Evolutionary conservation across 2,797 vertebrate genomes (phyloP).

Genomic region (Oceanodroma leucorhoa): DNA sequence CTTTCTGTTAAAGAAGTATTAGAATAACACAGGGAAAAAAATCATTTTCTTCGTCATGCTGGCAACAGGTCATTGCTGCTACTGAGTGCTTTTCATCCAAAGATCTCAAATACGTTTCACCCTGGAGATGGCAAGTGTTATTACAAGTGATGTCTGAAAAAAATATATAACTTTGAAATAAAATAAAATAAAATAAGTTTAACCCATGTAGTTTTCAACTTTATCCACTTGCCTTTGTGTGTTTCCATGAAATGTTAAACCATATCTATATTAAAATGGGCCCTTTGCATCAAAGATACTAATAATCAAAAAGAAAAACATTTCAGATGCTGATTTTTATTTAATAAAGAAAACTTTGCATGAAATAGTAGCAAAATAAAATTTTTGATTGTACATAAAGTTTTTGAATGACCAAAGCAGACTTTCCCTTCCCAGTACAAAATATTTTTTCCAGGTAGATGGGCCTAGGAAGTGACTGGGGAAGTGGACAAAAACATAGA

Average conservation of each 20-base stretch:
- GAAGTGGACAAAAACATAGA: not conserved
- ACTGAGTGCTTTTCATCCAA: not conserved
- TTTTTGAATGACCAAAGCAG: not conserved
- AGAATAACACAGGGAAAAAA: not conserved
- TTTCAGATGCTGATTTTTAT: not conserved
- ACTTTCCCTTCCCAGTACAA: not conserved
- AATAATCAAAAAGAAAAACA: not conserved
- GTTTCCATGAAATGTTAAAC: not conserved
- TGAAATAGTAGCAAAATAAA: not conserved
- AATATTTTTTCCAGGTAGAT: not conserved
- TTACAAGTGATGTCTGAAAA: not conserved
- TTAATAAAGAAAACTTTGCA: not conserved
- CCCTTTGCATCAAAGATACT: not conserved
- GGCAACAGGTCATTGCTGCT: not conserved
- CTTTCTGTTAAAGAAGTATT: not conserved
- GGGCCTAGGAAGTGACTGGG: not conserved
- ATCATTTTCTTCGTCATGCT: not conserved
- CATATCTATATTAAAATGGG: not conserved
- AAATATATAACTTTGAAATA: not conserved
- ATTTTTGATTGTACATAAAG: not conserved
- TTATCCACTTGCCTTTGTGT: not conserved
- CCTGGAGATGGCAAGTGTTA: not conserved
- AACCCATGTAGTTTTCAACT: not conserved
- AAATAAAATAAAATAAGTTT: not conserved
- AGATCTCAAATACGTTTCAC: not conserved